Base-by-base conservation (phyloP, 2,888 invertebrate genomes). In the Ernsta delagoae region DNA sequence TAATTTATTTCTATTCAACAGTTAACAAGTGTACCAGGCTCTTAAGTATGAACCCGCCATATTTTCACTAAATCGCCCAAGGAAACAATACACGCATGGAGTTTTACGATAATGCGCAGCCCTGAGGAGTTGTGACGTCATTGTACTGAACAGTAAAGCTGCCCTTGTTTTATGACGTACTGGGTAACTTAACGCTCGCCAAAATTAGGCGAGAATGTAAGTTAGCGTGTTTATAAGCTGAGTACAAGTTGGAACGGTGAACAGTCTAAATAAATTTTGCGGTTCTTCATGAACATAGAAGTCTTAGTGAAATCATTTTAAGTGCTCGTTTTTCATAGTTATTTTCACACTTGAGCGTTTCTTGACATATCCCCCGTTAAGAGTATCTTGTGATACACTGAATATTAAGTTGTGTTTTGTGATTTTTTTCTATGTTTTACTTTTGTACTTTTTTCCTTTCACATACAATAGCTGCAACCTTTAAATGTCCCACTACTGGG, bases 51-150 rank as follows among this genome's bases (percentile, higher is more conserved):
- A 59, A 31, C 50, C 43, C 24, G 66, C 65, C 62, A 67, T 70
- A 80, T 79, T 78, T 77, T 75, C 73, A 76, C 48, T 66, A 67
- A 70, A 62, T 65, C 61, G 68, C 59, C 67, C 67, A 62, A 59
- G 64, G 54, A 68, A 69, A 66, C 70, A 70, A 70, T 66, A 63
- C 70, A 66, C 68, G 50, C 72, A 57, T 72, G 73, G 70, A 71
- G 74, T 72, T 79, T 78, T 75, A 75, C 71, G 72, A 70, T 73
- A 62, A 70, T 63, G 53, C 63, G 56, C 53, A 59, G 41, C 65
- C 65, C 57, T 65, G 45, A 62, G 65, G 41, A 65, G 57, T 70
- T 57, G 65, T 69, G 41, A 64, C 67, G 62, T 68, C 56, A 62
- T 56, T 61, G 66, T 54, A 53, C 53, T 36, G 53, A 39, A 41